Percentiles rank a stretch among this genome's conserved stretches.
Conservation (phyloP, 2,797 vertebrate species). For the Gallinago solitaria region DNA sequence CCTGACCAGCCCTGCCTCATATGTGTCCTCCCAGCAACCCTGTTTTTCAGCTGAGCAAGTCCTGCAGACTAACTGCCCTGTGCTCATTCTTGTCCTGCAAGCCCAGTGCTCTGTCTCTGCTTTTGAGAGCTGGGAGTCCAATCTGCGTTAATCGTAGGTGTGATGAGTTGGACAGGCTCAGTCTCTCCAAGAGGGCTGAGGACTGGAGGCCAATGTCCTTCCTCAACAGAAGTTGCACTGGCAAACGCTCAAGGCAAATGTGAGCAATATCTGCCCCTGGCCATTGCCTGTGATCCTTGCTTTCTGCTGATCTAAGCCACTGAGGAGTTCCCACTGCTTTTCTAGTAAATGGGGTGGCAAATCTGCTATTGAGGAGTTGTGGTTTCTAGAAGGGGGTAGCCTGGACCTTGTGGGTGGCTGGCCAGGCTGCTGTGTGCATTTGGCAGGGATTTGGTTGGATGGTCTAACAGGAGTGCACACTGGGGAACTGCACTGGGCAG, state of each 20-base stretch:
- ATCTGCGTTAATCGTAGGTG: fast-evolving
- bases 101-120: background rate
- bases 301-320: background rate
- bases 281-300: fast-evolving
- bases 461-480: background rate
- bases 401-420: background rate
- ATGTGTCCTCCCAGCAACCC: background rate
- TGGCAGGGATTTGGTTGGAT: background rate
- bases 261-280: background rate
- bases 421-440: fast-evolving
- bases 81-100: background rate
- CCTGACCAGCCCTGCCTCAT: background rate
- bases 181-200: background rate
- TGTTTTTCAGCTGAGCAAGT: background rate
- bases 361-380: background rate
- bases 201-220: background rate
- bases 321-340: background rate
- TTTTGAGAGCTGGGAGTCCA: background rate
- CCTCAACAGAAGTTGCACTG: background rate
- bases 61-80: background rate
- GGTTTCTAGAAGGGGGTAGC: background rate
- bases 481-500: background rate
- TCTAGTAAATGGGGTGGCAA: background rate
- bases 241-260: background rate
- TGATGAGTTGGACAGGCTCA: background rate